Conservation (phyloP, 2,113 vertebrate species). For the Uria aalge region DNA sequence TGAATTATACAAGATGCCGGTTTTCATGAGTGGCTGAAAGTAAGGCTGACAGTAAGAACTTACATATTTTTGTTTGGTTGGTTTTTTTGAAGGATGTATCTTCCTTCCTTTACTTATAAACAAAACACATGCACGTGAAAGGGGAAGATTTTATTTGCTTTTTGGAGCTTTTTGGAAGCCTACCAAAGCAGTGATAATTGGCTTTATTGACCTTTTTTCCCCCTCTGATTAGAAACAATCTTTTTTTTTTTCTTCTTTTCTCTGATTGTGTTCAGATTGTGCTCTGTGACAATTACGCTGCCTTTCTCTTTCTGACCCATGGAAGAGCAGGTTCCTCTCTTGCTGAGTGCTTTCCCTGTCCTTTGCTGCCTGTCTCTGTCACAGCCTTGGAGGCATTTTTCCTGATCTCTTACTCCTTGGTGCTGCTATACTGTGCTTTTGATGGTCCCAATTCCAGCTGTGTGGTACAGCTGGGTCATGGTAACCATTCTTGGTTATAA, state of each 20-base stretch:
- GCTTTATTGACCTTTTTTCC: not conserved
- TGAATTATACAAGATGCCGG: not conserved
- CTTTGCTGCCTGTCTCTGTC: not conserved
- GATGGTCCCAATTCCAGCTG: not conserved
- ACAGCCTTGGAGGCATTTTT: not conserved
- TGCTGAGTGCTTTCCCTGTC: not conserved
- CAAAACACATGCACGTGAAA: not conserved
- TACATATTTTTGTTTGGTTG: too few species aligned
- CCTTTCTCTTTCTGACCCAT: not conserved
- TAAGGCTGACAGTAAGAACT: not conserved
- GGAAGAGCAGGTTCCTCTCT: not conserved
- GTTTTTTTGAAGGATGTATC: not conserved
- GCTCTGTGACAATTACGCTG: not conserved
- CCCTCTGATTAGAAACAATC: not conserved
- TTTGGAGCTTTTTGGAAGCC: not conserved
- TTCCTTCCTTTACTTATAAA: not conserved
- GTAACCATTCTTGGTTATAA: not conserved
- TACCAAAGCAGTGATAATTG: not conserved
- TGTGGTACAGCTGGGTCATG: not conserved
- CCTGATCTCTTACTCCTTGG: not conserved
- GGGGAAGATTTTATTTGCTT: not conserved
- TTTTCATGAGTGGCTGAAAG: not conserved
- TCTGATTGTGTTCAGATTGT: not conserved
- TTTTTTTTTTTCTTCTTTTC: not conserved
- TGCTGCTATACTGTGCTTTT: rapidly evolving